Evolutionary conservation across 2,888 invertebrate species (phyloP).

Genomic region (Nipponacmea schrenckii): DNA sequence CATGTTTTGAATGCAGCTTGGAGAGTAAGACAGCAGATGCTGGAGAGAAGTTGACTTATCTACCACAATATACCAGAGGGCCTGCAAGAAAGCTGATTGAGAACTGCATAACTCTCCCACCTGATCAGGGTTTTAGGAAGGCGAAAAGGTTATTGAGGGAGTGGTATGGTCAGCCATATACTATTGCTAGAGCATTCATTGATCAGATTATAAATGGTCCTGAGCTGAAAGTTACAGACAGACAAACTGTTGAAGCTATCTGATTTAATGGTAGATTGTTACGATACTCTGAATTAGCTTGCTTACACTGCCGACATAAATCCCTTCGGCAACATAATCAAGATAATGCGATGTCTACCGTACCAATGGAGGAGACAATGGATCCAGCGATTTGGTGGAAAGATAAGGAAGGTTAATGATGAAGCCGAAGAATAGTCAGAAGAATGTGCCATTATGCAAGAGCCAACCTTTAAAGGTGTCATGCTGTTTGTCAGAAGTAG

Average conservation of each 20-base stretch:
- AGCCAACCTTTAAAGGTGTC: background rate
- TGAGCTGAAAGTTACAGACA: background rate
- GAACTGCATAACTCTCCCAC: background rate
- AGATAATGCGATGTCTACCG: background rate
- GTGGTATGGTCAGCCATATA: conserved; percentile 4
- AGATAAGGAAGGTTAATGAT: background rate
- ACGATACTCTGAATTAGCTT: background rate
- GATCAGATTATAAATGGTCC: background rate
- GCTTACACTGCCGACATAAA: background rate
- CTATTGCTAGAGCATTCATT: background rate
- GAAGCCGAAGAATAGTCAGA: too few species aligned
- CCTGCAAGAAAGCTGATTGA: background rate
- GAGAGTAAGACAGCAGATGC: too few species aligned
- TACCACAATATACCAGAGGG: background rate
- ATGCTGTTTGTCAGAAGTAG: background rate
- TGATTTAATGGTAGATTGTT: background rate
- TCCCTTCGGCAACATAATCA: background rate
- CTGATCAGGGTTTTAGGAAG: background rate
- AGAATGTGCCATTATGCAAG: background rate
- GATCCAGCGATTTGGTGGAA: background rate
- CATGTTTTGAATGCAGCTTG: too few species aligned
- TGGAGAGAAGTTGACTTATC: too few species aligned
- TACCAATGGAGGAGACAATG: background rate
- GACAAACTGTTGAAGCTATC: background rate
- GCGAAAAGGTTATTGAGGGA: background rate